phyloP scores from a whole-genome alignment of 2,888 invertebrate species.

The Myathropa florea region DNA sequence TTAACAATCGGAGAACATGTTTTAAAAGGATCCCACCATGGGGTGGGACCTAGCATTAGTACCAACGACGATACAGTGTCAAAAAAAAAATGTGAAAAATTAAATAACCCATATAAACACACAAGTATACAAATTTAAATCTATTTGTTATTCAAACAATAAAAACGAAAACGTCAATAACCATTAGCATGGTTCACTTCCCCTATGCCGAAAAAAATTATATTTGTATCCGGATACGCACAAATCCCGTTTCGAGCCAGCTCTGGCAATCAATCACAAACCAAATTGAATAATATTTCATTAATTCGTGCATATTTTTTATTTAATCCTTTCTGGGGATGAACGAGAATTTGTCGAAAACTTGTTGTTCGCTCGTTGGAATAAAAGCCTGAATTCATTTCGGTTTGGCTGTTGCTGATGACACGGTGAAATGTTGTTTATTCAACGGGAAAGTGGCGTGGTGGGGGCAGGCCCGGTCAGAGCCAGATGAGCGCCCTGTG shows the following conservation, averaged over 20 bases:
- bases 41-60: no score
- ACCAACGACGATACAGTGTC: background rate
- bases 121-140: background rate
- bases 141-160: background rate
- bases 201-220: background rate
- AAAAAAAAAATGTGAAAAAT: background rate
- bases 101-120: background rate
- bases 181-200: background rate
- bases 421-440: no score
- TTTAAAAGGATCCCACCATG: no score
- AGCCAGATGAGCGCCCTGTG: no score
- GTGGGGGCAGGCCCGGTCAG: no score
- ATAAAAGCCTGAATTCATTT: background rate
- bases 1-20: background rate
- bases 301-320: background rate
- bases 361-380: no score
- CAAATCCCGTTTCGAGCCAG: background rate
- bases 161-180: background rate
- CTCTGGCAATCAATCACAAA: background rate
- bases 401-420: background rate
- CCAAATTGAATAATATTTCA: background rate
- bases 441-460: no score
- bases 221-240: background rate
- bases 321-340: background rate
- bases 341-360: background rate